Evolutionary conservation across 1,140 invertebrate species (phyloP).

Genomic region (Melanaphis sacchari): DNA sequence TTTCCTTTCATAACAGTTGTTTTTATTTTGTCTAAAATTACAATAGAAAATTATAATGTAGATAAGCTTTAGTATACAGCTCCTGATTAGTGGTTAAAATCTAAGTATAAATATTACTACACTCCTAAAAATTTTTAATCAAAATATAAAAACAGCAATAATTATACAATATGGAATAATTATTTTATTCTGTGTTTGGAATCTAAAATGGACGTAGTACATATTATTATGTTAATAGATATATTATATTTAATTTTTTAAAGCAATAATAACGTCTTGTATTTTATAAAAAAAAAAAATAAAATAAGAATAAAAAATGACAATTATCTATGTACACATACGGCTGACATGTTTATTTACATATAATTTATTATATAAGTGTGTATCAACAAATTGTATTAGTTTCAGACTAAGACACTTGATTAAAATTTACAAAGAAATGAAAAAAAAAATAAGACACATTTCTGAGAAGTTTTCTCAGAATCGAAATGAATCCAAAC

Average conservation of each 20-base stretch:
- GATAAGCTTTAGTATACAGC: not conserved
- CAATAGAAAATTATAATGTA: not conserved
- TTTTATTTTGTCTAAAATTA: not conserved
- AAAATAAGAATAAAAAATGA: not conserved
- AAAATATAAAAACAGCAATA: not conserved
- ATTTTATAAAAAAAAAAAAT: not conserved
- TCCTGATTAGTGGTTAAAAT: not conserved
- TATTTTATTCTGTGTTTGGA: not conserved
- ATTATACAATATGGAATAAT: not conserved
- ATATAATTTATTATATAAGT: not conserved
- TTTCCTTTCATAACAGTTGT: not conserved
- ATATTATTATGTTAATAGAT: not conserved
- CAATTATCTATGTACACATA: not conserved
- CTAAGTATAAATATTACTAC: not conserved
- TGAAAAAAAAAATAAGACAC: not conserved
- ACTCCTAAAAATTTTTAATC: not conserved
- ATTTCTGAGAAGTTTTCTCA: not conserved
- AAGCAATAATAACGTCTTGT: not conserved
- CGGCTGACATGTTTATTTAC: not conserved
- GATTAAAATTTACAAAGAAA: not conserved
- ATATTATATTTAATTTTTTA: not conserved
- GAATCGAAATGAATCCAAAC: not conserved
- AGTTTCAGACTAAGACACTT: not conserved
- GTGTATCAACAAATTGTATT: not conserved
- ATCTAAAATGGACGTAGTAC: not conserved